Percentiles rank a stretch among this genome's conserved stretches.
Evolutionary conservation across 2,113 vertebrate species (phyloP).

Genomic region (Anoura caudifer): DNA sequence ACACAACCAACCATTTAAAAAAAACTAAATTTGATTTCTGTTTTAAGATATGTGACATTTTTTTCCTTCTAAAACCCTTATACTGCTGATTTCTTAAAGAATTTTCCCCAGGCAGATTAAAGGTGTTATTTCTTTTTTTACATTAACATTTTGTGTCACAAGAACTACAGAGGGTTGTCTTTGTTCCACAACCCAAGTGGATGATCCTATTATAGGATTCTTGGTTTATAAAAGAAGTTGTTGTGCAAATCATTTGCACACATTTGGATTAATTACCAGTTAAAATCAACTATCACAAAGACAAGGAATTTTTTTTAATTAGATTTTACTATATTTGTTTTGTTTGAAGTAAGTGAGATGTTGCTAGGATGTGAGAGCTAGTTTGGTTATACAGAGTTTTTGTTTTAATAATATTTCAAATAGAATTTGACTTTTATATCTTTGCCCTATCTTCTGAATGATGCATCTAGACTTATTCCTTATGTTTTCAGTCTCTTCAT

Average conservation of each 20-base stretch:
- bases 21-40: neutral
- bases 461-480: neutral
- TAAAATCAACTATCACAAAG: slow-evolving; percentile 11
- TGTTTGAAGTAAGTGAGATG: slow-evolving; percentile 38
- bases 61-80: neutral
- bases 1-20: neutral
- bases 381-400: slow-evolving; percentile 47
- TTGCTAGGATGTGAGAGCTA: slow-evolving; percentile 46
- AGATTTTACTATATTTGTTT: slow-evolving; percentile 42
- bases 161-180: neutral
- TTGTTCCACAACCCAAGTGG: neutral
- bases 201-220: neutral
- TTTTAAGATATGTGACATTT: slow-evolving; percentile 5
- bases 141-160: slow-evolving; percentile 6
- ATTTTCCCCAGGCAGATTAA: slow-evolving; percentile 22
- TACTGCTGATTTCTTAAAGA: slow-evolving; percentile 29
- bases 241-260: neutral
- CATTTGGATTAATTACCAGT: slow-evolving; percentile 3
- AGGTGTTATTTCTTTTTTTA: neutral
- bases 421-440: slow-evolving; percentile 47
- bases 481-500: neutral
- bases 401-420: slow-evolving; percentile 52
- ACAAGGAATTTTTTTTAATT: slow-evolving; percentile 40
- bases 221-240: slow-evolving; percentile 1
- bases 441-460: slow-evolving; percentile 12